A percentile compares a stretch with the other conserved stretches of the same genome.
These are phyloP conservation scores for Sinohyriopsis cumingii DNA, from an alignment of 2,888 invertebrate species.

Conservation along the genomic window DNA sequence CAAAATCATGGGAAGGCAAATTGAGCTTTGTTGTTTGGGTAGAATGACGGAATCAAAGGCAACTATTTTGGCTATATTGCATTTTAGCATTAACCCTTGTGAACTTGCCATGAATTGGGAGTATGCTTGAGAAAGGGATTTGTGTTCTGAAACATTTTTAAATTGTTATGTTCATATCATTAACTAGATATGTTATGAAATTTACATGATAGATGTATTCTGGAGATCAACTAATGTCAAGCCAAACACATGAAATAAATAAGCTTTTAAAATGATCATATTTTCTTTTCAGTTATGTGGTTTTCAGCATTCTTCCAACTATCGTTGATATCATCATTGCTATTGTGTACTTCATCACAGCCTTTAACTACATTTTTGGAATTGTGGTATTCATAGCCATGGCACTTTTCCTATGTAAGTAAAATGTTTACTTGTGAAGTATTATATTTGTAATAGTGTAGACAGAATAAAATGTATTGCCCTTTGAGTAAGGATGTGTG, in stretches of 20 bases:
- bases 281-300: conserved; percentile 75
- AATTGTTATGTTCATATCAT: no score
- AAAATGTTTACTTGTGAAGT: neutral
- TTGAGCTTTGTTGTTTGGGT: no score
- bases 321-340: conserved; percentile 93
- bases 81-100: no score
- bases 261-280: conserved; percentile 7
- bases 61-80: no score
- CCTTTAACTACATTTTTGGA: conserved; percentile 95
- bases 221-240: neutral
- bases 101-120: no score
- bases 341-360: conserved; percentile 87
- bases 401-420: conserved; percentile 91
- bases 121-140: no score
- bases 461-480: neutral
- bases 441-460: conserved; percentile 4
- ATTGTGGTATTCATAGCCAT: conserved; percentile 95
- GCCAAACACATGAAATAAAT: neutral
- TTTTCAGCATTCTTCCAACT: conserved; percentile 95
- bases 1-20: no score
- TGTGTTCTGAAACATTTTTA: no score
- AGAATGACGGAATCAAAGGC: no score
- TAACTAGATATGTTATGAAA: neutral
- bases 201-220: neutral
- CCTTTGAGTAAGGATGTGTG: neutral